Base-by-base conservation (phyloP, 2,113 vertebrate species). In the Herpetotheres cachinnans region DNA sequence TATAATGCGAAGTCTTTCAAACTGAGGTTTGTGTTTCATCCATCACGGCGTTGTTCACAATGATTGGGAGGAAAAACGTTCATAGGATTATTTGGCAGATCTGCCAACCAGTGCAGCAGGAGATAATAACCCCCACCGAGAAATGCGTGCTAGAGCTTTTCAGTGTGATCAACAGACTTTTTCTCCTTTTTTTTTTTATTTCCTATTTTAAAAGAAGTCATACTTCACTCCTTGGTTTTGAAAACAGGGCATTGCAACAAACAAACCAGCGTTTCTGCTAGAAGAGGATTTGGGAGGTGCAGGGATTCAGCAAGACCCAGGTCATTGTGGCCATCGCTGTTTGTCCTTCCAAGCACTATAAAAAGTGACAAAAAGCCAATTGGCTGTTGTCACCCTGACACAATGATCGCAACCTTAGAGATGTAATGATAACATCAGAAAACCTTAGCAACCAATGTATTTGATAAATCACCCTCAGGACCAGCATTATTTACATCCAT, bases 301-400 rank as follows among this genome's bases (percentile, higher is more conserved):
- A 63, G 16, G 16, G 40, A 79, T 79, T 84, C 81, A 85, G 26
- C 3, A 6, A 85, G 56, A 78, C 16, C 38, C 29, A 77, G 21
- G 55, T 58, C 1, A 0, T 25, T 63, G 13, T 76, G 27, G 30
- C 34, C 40, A 56, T 69, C 5, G 0, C 34, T 76, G 29, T 66
- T 93, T 93, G 36, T 30, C 61, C 84, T 91, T 93, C 87, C 56
- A 82, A 74, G 69, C 10, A 5, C 82, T 93, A 61, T 9, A 85
- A 59, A 79, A 72, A 72, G 49, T 36, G 52, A 79, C 62, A 79
- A 69, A 86, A 94, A 71, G 32, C 36, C 80, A 86, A 7, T 14
- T 79, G 61, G 34, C 50, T 6, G 0, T 72, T 86, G 66, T 77
- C 26, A 44, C 49, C 29, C n/a, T 69, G 67, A 17, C 63, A 77